These are phyloP conservation scores for Baccha elongata DNA, from an alignment of 2,888 invertebrate genomes.

Conservation along the genomic window DNA sequence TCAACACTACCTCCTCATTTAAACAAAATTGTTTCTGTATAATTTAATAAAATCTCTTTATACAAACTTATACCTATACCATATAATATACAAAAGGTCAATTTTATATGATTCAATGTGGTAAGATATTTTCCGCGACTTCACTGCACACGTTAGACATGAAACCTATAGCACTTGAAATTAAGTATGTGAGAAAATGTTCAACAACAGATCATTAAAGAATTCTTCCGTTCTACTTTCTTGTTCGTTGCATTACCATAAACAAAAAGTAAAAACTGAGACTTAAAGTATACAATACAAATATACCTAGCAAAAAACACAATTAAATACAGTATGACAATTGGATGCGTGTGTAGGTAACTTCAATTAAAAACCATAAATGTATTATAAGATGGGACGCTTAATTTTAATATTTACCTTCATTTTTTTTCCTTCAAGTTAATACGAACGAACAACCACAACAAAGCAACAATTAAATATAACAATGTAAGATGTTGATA, in stretches of 20 bases:
- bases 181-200: slow-evolving; percentile 48
- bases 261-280: slow-evolving; percentile 14
- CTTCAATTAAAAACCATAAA: neutral
- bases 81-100: too few species aligned
- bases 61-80: too few species aligned
- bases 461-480: neutral
- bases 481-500: neutral
- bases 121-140: neutral
- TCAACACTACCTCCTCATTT: too few species aligned
- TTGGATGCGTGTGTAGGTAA: slow-evolving; percentile 30
- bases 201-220: slow-evolving; percentile 59
- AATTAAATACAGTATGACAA: slow-evolving; percentile 5
- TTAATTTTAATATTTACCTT: neutral
- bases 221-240: slow-evolving; percentile 58
- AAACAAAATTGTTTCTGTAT: too few species aligned
- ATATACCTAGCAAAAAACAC: neutral
- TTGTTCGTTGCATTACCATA: slow-evolving; percentile 7
- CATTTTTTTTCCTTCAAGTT: neutral
- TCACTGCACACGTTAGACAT: slow-evolving; percentile 19
- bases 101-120: slow-evolving; percentile 9
- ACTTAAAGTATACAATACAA: slow-evolving; percentile 7
- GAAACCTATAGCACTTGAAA: slow-evolving; percentile 37
- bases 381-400: too few species aligned
- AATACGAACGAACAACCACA: neutral
- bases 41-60: too few species aligned